Conservation (phyloP, 2,888 invertebrate genomes). For the Esperia sulphurella region DNA sequence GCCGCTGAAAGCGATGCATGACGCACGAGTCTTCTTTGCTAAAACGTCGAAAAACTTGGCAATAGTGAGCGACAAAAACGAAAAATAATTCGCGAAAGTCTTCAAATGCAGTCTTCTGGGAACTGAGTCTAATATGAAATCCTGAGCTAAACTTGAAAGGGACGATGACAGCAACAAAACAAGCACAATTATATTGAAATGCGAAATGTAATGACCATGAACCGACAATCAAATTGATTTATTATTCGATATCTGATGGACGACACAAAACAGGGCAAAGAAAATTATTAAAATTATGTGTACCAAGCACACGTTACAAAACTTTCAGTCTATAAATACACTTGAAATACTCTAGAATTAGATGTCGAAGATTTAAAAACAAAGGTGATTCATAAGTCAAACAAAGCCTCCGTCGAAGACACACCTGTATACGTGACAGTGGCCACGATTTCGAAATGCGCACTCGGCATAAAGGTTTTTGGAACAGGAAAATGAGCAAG, state of each 20-base stretch:
- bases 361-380: background rate
- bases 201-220: too few relatives aligned
- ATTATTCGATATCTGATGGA: too few relatives aligned
- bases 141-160: constrained; percentile 14
- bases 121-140: constrained; percentile 27
- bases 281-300: too few relatives aligned
- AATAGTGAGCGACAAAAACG: constrained; percentile 24
- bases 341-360: too few relatives aligned
- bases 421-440: constrained; percentile 9
- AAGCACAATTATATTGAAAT: too few relatives aligned
- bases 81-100: constrained; percentile 16
- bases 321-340: too few relatives aligned
- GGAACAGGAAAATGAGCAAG: constrained; percentile 3
- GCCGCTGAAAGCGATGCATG: constrained; percentile 20
- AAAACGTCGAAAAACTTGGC: constrained; percentile 50
- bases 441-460: constrained; percentile 8
- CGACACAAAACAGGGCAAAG: too few relatives aligned
- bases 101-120: constrained; percentile 41
- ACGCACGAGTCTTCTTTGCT: constrained; percentile 32
- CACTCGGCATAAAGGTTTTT: background rate
- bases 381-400: background rate
- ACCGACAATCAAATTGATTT: too few relatives aligned
- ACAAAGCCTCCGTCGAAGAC: background rate
- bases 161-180: constrained; percentile 16
- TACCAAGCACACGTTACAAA: too few relatives aligned